Conservation (phyloP, 2,113 vertebrate genomes). For the Zapus hudsonius region DNA sequence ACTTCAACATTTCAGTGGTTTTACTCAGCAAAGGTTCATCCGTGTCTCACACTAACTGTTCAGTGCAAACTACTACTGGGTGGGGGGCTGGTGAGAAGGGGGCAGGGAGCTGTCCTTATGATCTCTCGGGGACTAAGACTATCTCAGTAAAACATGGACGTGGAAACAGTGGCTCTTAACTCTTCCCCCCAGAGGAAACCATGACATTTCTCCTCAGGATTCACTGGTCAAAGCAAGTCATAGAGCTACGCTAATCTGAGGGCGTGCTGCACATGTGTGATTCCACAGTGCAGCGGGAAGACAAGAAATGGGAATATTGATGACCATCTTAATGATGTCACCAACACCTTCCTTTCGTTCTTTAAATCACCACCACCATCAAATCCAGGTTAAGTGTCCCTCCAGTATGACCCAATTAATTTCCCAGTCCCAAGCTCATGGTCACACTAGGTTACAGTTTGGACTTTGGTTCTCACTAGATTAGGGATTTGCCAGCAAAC, state of each 20-base stretch:
- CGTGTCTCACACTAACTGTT: not conserved
- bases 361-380: not conserved
- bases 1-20: not conserved
- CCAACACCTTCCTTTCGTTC: not conserved
- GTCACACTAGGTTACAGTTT: not conserved
- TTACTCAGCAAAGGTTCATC: not conserved
- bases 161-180: not conserved
- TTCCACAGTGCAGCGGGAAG: not conserved
- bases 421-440: not conserved
- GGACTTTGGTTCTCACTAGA: not conserved
- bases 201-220: not conserved
- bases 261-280: not conserved
- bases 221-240: not conserved
- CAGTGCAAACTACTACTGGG: not conserved
- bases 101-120: not conserved
- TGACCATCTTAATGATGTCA: not conserved
- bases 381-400: not conserved
- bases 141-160: not conserved
- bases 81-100: too few species aligned
- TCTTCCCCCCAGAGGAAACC: not conserved
- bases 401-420: not conserved
- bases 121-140: conserved; percentile 8
- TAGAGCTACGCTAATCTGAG: not conserved
- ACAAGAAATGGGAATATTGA: not conserved
- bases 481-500: not conserved